Conservation (phyloP, 2,888 invertebrate species). For the Drosophila mimica region DNA sequence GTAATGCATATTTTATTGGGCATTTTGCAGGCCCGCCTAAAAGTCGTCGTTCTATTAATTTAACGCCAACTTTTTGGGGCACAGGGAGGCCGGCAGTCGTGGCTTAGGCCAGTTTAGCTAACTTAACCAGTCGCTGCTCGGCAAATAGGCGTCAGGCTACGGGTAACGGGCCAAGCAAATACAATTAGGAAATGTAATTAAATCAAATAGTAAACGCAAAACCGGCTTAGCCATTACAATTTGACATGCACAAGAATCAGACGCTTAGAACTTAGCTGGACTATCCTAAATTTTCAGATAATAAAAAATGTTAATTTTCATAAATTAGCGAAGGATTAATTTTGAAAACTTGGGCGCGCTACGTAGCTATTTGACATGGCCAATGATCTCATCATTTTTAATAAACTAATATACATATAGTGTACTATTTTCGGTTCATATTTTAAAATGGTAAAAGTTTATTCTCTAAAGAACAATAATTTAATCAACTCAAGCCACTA, state of each 20-base stretch:
- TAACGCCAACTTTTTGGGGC: slow-evolving; percentile 21
- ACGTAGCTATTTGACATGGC: slow-evolving; percentile 1
- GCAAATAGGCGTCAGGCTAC: slow-evolving; percentile 17
- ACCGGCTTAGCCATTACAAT: slow-evolving; percentile 39
- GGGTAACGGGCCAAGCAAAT: slow-evolving; percentile 34
- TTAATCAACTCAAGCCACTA: slow-evolving; percentile 13
- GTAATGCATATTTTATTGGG: slow-evolving; percentile 73
- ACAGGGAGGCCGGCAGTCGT: slow-evolving; percentile 2
- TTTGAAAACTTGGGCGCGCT: slow-evolving; percentile 17
- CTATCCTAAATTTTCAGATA: slow-evolving; percentile 10
- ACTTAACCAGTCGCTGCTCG: slow-evolving; percentile 11
- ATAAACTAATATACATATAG: slow-evolving; percentile 4
- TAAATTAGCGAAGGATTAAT: slow-evolving; percentile 35
- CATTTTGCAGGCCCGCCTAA: slow-evolving; percentile 56
- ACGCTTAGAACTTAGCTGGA: neutral
- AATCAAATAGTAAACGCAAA: slow-evolving; percentile 45
- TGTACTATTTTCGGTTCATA: neutral
- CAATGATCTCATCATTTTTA: slow-evolving; percentile 51
- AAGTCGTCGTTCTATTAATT: slow-evolving; percentile 59
- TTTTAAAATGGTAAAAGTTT: neutral
- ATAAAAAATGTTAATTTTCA: slow-evolving; percentile 5
- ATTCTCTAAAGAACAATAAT: slow-evolving; percentile 2
- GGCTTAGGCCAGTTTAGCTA: slow-evolving; percentile 6
- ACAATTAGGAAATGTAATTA: slow-evolving; percentile 58
- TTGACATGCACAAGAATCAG: slow-evolving; percentile 42